Base-by-base conservation (phyloP, 2,797 vertebrate species). In the Aselliscus stoliczkanus region DNA sequence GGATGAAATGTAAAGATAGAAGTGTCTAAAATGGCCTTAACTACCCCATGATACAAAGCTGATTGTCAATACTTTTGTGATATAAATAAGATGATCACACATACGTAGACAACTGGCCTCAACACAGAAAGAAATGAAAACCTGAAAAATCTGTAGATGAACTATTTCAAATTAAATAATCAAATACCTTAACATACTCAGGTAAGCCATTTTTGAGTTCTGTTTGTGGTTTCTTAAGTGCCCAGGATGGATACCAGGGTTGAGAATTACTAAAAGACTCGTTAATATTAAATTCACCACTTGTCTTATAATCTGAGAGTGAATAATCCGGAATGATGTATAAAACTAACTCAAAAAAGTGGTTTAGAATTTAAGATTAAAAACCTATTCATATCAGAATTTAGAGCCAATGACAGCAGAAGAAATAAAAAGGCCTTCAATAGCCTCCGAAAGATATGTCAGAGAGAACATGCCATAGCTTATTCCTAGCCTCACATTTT, bases 151-250 rank as follows among this genome's bases (percentile, higher is more conserved):
- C 9, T 50, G 69, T n/a, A 58, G 54, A 81, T 79, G 62, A 62
- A 88, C 62, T 37, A 70, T 69, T 96, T 92, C 73, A 82, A 39
- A 5, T 4, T 50, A 14, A 94, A 88, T 87, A 90, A 93, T 76
- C 44, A 96, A 93, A 90, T 73, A 65, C 17, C 5, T 85, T 75
- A 60, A 25, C 34, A 94, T 70, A 93, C 87, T 50, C 58, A 95
- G 50, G 29, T 1, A 82, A 91, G 54, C 34, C 17, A 14, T 50
- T 77, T 95, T 79, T 75, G 27, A 69, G 39, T 90, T 90, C 7
- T 82, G 3, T 65, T 70, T 79, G 37, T 18, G 81, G 7, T 76
- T 76, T 90, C 70, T 91, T 60, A 92, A 87, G 72, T n/a, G 65
- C 60, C 47, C 37, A 60, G 56, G 34, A 70, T 73, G 34, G 62